Conservation (phyloP, 2,113 vertebrate genomes). For the Ophiodon elongatus region DNA sequence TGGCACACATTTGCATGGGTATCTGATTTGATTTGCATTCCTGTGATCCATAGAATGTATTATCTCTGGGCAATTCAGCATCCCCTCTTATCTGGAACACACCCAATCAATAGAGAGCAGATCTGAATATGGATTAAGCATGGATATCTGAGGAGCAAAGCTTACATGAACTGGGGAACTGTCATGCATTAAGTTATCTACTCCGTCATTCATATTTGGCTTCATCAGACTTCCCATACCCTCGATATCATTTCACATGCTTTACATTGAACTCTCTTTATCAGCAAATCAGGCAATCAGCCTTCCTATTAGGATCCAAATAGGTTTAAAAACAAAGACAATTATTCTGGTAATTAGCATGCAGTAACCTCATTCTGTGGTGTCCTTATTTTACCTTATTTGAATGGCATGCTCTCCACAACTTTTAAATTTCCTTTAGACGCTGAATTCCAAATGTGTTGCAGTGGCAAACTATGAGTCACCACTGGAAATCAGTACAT, state of each 20-base stretch:
- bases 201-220: conserved; percentile 41
- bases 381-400: conserved; percentile 38
- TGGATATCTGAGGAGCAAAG: conserved; percentile 62
- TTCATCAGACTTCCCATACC: conserved; percentile 13
- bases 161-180: conserved; percentile 50
- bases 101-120: conserved; percentile 79
- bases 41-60: conserved; percentile 81
- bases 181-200: conserved; percentile 46
- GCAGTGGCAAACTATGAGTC: background rate
- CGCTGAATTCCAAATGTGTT: background rate
- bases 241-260: background rate
- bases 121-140: conserved; percentile 81
- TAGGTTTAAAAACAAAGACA: conserved; percentile 13
- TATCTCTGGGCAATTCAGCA: conserved; percentile 79
- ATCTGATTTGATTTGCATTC: conserved; percentile 82
- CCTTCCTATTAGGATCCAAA: background rate
- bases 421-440: background rate
- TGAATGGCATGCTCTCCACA: background rate
- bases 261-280: conserved; percentile 2
- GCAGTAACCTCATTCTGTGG: background rate
- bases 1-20: conserved; percentile 76
- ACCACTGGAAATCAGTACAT: background rate
- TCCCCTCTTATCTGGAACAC: conserved; percentile 78
- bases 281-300: conserved; percentile 26
- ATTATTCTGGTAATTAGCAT: conserved; percentile 36